These are phyloP conservation scores for Drosophila niveifrons DNA, from an alignment of 2,888 invertebrate species.

Conservation along the genomic window DNA sequence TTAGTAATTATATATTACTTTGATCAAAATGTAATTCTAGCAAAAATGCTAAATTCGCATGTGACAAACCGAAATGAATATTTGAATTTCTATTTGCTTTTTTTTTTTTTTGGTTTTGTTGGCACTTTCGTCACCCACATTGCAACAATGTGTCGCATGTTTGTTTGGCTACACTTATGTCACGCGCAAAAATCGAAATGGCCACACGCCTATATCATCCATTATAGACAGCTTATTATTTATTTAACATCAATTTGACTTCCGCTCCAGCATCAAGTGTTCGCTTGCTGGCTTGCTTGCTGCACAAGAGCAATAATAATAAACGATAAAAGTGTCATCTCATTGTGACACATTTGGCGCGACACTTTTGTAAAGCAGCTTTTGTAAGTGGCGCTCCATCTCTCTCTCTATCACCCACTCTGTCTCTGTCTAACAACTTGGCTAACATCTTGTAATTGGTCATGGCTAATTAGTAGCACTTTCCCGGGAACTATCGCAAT, in stretches of 20 bases:
- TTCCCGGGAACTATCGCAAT: constrained; percentile 53
- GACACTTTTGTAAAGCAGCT: constrained; percentile 42
- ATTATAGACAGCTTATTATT: constrained; percentile 48
- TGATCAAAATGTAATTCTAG: too few species aligned
- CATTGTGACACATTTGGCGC: constrained; percentile 54
- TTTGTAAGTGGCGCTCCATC: constrained; percentile 37
- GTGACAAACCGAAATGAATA: too few species aligned
- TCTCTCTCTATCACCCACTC: background rate
- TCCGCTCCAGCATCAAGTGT: constrained; percentile 19
- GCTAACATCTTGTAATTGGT: constrained; percentile 38
- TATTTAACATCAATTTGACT: constrained; percentile 50
- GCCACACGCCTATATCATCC: constrained; percentile 31
- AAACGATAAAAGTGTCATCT: constrained; percentile 44
- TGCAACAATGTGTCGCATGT: constrained; percentile 12
- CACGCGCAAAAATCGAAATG: constrained; percentile 36
- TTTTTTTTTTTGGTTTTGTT: too few species aligned
- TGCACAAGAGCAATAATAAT: constrained; percentile 8
- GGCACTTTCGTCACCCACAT: constrained; percentile 31
- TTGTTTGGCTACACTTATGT: constrained; percentile 47
- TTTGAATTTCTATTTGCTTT: too few species aligned
- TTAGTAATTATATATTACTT: too few species aligned
- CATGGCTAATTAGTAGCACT: constrained; percentile 61
- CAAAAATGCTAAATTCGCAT: too few species aligned
- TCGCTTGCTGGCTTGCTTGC: too few species aligned
- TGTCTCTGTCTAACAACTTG: background rate